A percentile compares a stretch with the other conserved stretches of the same genome.
Conservation (phyloP, 2,888 invertebrate genomes). For the Ariolimax columbianus region DNA sequence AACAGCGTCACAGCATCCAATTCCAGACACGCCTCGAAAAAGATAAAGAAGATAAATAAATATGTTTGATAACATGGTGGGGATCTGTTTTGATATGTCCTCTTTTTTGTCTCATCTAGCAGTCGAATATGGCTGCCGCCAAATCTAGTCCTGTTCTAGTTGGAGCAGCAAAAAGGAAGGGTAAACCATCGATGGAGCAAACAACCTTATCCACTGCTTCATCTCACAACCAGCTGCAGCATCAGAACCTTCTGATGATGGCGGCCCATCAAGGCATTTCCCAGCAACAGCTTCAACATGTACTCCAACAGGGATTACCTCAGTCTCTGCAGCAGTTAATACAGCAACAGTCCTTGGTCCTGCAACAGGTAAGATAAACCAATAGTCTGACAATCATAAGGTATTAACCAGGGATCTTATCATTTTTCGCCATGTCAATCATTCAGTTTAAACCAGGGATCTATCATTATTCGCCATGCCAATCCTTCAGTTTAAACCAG, state of each 20-base stretch:
- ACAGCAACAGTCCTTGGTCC: conserved; percentile 76
- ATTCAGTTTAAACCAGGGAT: too few species aligned
- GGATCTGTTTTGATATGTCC: too few species aligned
- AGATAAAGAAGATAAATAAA: too few species aligned
- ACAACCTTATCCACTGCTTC: conserved; percentile 44
- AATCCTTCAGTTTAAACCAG: too few species aligned
- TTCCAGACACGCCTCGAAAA: too few species aligned
- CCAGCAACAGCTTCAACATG: conserved; percentile 80
- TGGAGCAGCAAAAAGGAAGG: conserved; percentile 63
- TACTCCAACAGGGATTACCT: conserved; percentile 88
- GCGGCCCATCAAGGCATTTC: conserved; percentile 88
- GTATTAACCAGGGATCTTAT: too few species aligned
- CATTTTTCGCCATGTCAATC: too few species aligned
- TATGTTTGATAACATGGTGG: too few species aligned
- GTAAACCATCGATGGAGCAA: conserved; percentile 49
- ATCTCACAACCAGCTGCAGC: conserved; percentile 46
- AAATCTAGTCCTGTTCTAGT: conserved; percentile 47
- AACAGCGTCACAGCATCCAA: too few species aligned
- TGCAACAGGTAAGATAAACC: conserved; percentile 59
- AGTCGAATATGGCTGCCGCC: background rate
- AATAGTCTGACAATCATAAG: background rate
- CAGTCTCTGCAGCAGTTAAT: conserved; percentile 80
- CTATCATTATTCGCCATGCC: too few species aligned
- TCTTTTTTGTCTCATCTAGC: background rate
- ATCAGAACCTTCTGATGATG: conserved; percentile 76